Evolutionary conservation across 2,888 invertebrate species (phyloP).

Genomic region (Synergus laeviventris): DNA sequence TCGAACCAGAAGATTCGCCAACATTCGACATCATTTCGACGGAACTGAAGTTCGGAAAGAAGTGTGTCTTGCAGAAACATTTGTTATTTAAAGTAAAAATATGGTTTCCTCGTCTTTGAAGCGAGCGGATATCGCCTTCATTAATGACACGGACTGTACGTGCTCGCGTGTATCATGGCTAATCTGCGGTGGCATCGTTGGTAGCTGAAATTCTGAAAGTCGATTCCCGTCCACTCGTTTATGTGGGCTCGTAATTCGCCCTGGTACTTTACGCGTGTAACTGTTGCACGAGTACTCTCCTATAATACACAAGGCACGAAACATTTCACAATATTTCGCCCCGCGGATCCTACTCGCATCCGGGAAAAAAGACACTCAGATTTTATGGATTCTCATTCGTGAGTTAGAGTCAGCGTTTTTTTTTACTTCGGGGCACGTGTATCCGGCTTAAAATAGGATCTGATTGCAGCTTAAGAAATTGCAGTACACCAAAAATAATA

Average conservation of each 20-base stretch:
- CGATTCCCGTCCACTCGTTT: constrained; percentile 45
- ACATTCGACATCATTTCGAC: background rate
- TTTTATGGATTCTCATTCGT: constrained; percentile 23
- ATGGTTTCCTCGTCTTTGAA: constrained; percentile 35
- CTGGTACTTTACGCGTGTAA: constrained; percentile 22
- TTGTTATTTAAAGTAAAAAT: constrained; percentile 25
- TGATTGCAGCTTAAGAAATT: constrained; percentile 11
- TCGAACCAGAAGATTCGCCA: too few species aligned
- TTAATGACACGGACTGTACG: constrained; percentile 39
- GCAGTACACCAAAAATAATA: background rate
- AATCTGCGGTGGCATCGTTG: constrained; percentile 58
- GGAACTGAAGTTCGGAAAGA: background rate
- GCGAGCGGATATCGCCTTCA: constrained; percentile 16
- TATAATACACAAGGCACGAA: constrained; percentile 25
- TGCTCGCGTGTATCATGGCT: constrained; percentile 50
- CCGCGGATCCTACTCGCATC: constrained; percentile 28
- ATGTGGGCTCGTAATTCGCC: constrained; percentile 41
- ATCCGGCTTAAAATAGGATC: constrained; percentile 25
- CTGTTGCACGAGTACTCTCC: constrained; percentile 11
- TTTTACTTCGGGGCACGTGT: constrained; percentile 27
- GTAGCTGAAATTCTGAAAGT: constrained; percentile 53
- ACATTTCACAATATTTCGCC: constrained; percentile 38
- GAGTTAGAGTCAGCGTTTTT: background rate
- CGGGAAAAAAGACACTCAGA: constrained; percentile 31
- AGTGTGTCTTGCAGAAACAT: constrained; percentile 4